Evolutionary conservation across 2,888 invertebrate genomes (phyloP), one percentile per base, ranked within the genome.

Genomic region (Drosophila recens): DNA sequence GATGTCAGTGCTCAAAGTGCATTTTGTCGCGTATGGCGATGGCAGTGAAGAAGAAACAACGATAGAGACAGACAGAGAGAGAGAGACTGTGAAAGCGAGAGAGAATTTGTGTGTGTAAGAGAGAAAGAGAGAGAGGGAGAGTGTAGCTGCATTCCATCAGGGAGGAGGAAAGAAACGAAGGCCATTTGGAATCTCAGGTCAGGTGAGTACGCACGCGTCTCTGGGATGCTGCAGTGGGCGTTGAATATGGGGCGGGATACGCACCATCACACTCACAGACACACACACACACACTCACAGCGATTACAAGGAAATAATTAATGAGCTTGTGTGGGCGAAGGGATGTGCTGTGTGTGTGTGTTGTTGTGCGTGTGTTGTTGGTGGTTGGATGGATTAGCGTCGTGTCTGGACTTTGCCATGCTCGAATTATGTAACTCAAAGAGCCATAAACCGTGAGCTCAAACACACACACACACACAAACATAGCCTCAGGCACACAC

Each of bases 271-370:
- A 67, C 42, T 49, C 64, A 63, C 30, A 13, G 27, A 54, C 53
- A 49, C 43, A 45, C 10, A 57, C 15, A 46, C 9, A 10, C 40
- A 20, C 48, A 23, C n/a, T n/a, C 46, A 49, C 17, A 20, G 33
- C 27, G 20, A 13, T 45, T 36, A 58, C 54, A 57, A 30, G 58
- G 30, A 63, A 83, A 83, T 83, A 81, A 74, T 84, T 83, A 84
- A 81, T 80, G 67, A 68, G 75, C 53, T 59, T 72, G 51, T 66
- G 59, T 67, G 57, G 11, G 52, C 15, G 33, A 42, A 8, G 63
- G 30, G 30, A n/a, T 38, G 48, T 3, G 33, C 2, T 46, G 23
- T 23, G 27, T 5, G 27, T 27, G 27, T 17, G 17, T 27, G 27
- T 27, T 27, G 27, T 23, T 38, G 48, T 4, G 33, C 5, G 27